Evolutionary conservation across 1,140 invertebrate genomes (phyloP).

Genomic region (Phymorhynchus buccinoides): DNA sequence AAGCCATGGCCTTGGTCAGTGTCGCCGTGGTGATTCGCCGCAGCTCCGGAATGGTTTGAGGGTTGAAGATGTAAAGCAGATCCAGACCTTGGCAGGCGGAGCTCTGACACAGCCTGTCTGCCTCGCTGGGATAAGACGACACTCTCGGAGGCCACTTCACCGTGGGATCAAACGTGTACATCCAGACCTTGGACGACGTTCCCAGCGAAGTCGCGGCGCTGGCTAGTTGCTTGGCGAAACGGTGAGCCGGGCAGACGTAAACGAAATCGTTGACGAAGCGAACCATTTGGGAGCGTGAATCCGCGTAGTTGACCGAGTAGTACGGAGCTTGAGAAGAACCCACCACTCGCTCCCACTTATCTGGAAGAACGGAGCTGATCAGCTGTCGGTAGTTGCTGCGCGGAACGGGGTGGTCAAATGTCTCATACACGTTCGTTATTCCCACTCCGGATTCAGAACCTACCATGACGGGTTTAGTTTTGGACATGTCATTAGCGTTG

Average conservation of each 20-base stretch:
- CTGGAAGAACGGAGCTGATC: not conserved
- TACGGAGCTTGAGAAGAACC: not conserved
- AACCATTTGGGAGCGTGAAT: slow-evolving; percentile 21
- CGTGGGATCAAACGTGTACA: slow-evolving; percentile 44
- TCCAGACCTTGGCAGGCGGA: slow-evolving; percentile 46
- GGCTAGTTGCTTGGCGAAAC: slow-evolving; percentile 25
- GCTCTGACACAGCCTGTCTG: slow-evolving; percentile 38
- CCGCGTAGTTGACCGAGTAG: not conserved
- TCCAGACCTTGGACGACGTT: slow-evolving; percentile 32
- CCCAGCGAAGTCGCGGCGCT: slow-evolving; percentile 23
- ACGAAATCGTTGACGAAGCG: slow-evolving; percentile 34
- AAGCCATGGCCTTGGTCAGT: slow-evolving; percentile 35
- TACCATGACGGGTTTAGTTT: slow-evolving; percentile 30
- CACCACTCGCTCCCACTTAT: not conserved
- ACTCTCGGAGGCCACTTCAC: slow-evolving; percentile 19
- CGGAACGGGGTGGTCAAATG: slow-evolving; percentile 21
- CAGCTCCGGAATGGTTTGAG: not conserved
- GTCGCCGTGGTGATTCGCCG: not conserved
- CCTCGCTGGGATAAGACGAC: slow-evolving; percentile 15
- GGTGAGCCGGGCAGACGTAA: slow-evolving; percentile 27
- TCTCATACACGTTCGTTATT: not conserved
- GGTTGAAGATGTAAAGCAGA: slow-evolving; percentile 43
- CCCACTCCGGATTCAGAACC: slow-evolving; percentile 21
- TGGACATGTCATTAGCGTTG: not conserved
- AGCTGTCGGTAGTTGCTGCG: slow-evolving; percentile 2